Evolutionary conservation across 1,140 invertebrate genomes (phyloP).

Genomic region (Drosophila kikkawai): DNA sequence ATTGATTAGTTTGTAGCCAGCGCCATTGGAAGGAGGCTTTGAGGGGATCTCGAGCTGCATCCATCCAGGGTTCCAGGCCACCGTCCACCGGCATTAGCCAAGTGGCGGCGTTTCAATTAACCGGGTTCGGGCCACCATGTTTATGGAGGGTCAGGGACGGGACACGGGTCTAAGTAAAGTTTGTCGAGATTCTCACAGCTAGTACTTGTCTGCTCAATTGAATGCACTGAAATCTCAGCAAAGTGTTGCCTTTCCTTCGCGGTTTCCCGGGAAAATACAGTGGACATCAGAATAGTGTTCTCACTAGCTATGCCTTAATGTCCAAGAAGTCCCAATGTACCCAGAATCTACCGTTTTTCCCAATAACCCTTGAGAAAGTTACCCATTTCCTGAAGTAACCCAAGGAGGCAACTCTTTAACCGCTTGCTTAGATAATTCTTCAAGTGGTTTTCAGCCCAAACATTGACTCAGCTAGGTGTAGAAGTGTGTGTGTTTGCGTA

Average conservation of each 20-base stretch:
- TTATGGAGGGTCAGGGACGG: slow-evolving; percentile 13
- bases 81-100: slow-evolving; percentile 39
- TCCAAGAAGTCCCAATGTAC: not conserved
- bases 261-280: slow-evolving; percentile 4
- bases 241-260: slow-evolving; percentile 26
- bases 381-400: slow-evolving; percentile 19
- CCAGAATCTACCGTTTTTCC: not conserved
- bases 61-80: not conserved
- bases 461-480: slow-evolving; percentile 16
- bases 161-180: slow-evolving; percentile 26
- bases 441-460: slow-evolving; percentile 18
- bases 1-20: slow-evolving; percentile 74
- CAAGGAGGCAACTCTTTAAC: slow-evolving; percentile 8
- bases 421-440: slow-evolving; percentile 34
- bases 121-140: slow-evolving; percentile 36
- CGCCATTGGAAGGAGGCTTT: slow-evolving; percentile 8
- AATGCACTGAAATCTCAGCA: slow-evolving; percentile 30
- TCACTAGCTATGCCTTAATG: no score
- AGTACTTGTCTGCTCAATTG: slow-evolving; percentile 41
- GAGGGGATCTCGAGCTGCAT: slow-evolving; percentile 20
- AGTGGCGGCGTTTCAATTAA: slow-evolving; percentile 76
- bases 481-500: slow-evolving; percentile 1
- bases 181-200: slow-evolving; percentile 38
- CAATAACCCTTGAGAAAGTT: not conserved
- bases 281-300: not conserved